These are phyloP conservation scores for Chaetogeoica ovagalla DNA, from an alignment of 2,888 invertebrate genomes.

Conservation along the genomic window DNA sequence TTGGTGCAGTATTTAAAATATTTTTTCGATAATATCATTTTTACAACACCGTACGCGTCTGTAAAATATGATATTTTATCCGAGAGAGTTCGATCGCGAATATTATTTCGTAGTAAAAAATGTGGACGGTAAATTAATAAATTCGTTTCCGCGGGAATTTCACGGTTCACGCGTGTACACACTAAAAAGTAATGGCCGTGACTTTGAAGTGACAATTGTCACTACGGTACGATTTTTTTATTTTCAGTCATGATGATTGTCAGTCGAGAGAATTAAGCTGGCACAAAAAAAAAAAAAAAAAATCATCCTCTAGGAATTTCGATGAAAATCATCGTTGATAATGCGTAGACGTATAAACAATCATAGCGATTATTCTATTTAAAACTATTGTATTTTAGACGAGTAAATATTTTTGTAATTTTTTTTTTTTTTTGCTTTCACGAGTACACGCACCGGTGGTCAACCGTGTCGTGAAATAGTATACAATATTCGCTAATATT, in stretches of 20 bases:
- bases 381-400: background rate
- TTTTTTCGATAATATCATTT: no score
- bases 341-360: background rate
- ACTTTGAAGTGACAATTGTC: conserved; percentile 2
- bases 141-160: conserved; percentile 9
- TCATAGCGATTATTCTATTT: background rate
- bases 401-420: no score
- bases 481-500: no score
- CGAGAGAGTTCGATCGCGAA: background rate
- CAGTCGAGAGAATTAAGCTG: background rate
- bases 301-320: background rate
- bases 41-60: no score
- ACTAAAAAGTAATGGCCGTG: conserved; percentile 31
- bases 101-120: background rate
- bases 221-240: background rate
- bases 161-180: background rate
- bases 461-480: no score
- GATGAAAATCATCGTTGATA: background rate
- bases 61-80: background rate
- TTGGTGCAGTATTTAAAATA: no score
- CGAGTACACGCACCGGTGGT: no score
- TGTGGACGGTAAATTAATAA: background rate
- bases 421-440: no score
- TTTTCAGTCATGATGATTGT: background rate
- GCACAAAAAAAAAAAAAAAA: background rate